Conservation (phyloP, 2,113 vertebrate genomes). For the Oncorhynchus kisutch region DNA sequence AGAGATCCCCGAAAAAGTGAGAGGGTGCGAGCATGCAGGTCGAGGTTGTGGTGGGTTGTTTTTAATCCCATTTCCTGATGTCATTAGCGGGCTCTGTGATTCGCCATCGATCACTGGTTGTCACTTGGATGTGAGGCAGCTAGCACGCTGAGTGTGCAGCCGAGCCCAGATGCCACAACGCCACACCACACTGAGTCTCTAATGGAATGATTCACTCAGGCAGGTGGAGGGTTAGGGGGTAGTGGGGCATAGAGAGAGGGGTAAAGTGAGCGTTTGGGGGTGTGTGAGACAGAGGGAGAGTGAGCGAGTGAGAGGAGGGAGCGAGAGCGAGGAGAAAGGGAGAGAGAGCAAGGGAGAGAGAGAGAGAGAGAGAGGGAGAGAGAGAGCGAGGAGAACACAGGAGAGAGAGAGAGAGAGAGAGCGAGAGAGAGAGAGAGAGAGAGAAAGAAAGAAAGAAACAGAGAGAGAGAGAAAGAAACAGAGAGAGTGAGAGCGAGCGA, state of each 20-base stretch:
- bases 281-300: neutral
- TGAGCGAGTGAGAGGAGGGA: neutral
- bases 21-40: neutral
- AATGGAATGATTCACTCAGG: slow-evolving; percentile 53
- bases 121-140: slow-evolving; percentile 48
- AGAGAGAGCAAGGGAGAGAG: neutral
- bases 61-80: slow-evolving; percentile 56
- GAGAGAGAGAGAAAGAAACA: neutral
- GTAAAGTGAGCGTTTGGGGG: neutral
- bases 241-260: neutral
- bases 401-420: neutral
- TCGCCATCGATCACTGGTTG: slow-evolving; percentile 58
- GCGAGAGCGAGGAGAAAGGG: neutral
- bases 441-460: neutral
- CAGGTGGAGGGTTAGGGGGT: neutral
- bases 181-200: slow-evolving; percentile 42
- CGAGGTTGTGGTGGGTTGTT: slow-evolving; percentile 37
- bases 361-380: slow-evolving; percentile 7
- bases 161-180: slow-evolving; percentile 23
- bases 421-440: neutral
- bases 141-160: slow-evolving; percentile 17
- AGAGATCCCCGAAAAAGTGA: neutral
- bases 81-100: slow-evolving; percentile 54
- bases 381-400: neutral
- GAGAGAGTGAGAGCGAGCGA: neutral